These are phyloP conservation scores for Caiman crocodilus DNA, from an alignment of 2,797 vertebrate genomes.

Conservation along the genomic window DNA sequence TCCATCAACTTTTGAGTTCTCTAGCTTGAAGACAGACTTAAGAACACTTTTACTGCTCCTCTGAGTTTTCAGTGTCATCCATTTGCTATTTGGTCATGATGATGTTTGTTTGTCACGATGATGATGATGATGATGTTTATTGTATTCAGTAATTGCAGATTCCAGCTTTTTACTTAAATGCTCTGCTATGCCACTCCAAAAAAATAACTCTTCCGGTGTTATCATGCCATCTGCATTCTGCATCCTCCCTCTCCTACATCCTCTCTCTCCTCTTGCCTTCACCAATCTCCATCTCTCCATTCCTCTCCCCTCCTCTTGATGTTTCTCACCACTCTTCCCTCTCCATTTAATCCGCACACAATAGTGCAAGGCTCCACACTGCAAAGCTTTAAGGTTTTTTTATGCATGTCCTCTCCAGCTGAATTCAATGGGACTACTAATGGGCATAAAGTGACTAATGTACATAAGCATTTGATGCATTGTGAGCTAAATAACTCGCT, in stretches of 20 bases:
- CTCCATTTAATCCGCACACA: background rate
- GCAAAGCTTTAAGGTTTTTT: background rate
- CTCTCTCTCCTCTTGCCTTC: background rate
- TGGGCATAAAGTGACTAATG: fast-evolving
- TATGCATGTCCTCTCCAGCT: background rate
- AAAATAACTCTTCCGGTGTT: background rate
- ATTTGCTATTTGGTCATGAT: too few species aligned
- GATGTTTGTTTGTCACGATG: background rate
- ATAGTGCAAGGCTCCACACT: background rate
- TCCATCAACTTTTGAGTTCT: background rate
- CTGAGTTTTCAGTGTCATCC: background rate
- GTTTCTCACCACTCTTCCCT: background rate
- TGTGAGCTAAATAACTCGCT: background rate
- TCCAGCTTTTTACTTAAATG: background rate
- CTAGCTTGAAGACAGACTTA: background rate
- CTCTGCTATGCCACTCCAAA: background rate
- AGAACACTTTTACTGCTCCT: background rate
- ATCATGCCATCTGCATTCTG: background rate
- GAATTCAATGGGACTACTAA: background rate
- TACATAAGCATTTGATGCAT: background rate
- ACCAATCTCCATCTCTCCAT: background rate
- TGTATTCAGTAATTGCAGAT: background rate
- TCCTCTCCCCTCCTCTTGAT: background rate
- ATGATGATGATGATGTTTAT: background rate
- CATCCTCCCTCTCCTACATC: fast-evolving